Base-by-base conservation (phyloP, 1,140 invertebrate species). In the Cydia pomonella region DNA sequence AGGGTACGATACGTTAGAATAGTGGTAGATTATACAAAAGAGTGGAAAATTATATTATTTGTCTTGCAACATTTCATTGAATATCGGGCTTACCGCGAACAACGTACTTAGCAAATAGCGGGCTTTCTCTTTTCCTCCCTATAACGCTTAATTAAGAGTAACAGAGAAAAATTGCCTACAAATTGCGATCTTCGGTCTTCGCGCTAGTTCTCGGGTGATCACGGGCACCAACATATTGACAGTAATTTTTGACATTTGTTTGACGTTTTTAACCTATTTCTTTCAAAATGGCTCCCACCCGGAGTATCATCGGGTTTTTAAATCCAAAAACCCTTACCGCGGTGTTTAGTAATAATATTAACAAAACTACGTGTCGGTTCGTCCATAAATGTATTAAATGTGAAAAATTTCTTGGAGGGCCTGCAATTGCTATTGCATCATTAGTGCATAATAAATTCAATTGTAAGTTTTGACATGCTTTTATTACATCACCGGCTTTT, bases 301-400 rank as follows among this genome's bases (percentile, higher is more conserved):
- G 89, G 82, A 93, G 89, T 91, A 85, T 93, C 79, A 85, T 93
- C 77, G 92, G 92, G 80, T 92, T 93, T 92, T 92, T 93, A 78
- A 90, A 88, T 84, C 89, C 89, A 73, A 92, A 90, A 90, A 90
- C 90, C 73, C 79, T 93, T 78, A 87, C 82, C 79, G 83, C 86
- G 25, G 85, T 92, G 80, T 87, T 92, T 76, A 88, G 79, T 74
- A 90, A 78, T 75, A 92, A 86, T 84, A 79, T 93, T 75, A 82
- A 87, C 59, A 92, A 92, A 89, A 82, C 86, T 73, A 77, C 90
- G 3, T 87, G 86, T 75, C 85, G 91, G 71, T 90, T 87, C 73
- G 29, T 92, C 71, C 91, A 92, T 79, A 91, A 82, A 74, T 92
- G 91, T 80, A 89, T 87, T 82, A 88, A 77, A 79, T 93, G 91